phyloP scores from a whole-genome alignment of 2,113 vertebrate species.

The Xiphorhynchus elegans region DNA sequence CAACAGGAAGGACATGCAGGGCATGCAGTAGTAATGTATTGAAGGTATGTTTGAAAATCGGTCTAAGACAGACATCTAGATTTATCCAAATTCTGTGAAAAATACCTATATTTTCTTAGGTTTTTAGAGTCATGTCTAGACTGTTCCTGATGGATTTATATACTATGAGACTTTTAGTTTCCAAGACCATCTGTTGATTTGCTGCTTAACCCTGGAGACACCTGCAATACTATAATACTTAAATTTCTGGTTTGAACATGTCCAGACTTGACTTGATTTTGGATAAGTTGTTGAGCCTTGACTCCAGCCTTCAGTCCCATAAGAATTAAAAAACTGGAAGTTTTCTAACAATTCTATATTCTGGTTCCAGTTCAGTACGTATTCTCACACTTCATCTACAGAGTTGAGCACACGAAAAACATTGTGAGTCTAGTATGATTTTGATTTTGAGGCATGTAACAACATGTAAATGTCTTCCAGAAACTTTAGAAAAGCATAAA shows the following conservation, averaged over 20 bases:
- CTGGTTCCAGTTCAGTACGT: not conserved
- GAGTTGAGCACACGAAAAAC: not conserved
- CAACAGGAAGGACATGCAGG: not conserved
- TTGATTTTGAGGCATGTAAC: not conserved
- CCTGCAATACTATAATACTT: not conserved
- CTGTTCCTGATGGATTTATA: not conserved
- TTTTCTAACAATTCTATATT: not conserved
- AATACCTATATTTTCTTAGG: not conserved
- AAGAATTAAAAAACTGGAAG: not conserved
- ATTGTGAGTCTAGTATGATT: not conserved
- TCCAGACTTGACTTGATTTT: not conserved
- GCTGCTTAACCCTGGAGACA: not conserved
- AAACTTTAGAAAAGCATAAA: not conserved
- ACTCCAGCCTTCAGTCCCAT: not conserved
- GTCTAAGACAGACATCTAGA: not conserved
- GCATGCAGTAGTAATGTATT: not conserved
- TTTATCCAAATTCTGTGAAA: not conserved
- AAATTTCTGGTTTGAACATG: not conserved
- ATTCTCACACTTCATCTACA: not conserved
- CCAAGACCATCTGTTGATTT: accelerated
- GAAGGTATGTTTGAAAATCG: not conserved
- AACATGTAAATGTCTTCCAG: not conserved
- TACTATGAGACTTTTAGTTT: not conserved
- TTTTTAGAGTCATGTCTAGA: not conserved
- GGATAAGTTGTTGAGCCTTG: not conserved